Evolutionary conservation across 2,888 invertebrate genomes (phyloP), one percentile per base, ranked within the genome.

Genomic region (Atrina japonica): DNA sequence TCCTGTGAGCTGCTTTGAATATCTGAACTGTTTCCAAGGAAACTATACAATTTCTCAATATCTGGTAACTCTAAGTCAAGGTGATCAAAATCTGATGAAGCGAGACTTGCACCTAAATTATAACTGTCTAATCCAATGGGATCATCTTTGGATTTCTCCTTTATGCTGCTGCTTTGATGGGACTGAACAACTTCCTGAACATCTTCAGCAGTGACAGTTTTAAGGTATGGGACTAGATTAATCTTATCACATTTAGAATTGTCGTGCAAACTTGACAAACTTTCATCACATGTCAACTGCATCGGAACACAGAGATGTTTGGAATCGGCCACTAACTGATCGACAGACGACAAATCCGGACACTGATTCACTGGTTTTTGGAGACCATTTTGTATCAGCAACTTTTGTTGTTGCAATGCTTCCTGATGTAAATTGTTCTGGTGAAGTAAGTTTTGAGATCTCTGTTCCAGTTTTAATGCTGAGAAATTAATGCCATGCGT

Each of bases 51-150:
- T 47, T 85, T 83, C 29, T 88, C 88, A 49, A 70, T 55, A 41
- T 70, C 70, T 5, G 87, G 85, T 60, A 89, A 79, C 56, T 86
- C 87, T 14, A 79, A 49, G 60, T 80, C 80, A 43, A 87, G 79
- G 73, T 88, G 84, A 63, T 88, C 88, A 29, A 89, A 78, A 73
- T 87, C 88, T 30, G 84, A 74, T n/a, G 66, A 66, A 69, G 82
- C 80, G 3, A 67, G 50, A 27, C 67, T 67, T 2, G 58, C 58
- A 25, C 50, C 58, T n/a, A 66, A n/a, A 21, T 30, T 43, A 25
- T 58, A 56, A 0, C 29, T 47, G n/a, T 56, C 58, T 27, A 49
- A 27, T 25, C 27, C 58, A 61, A 14, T 49, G 11, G 23, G 35
- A 61, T 27, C 29, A 18, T 21, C 61, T 61, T 49, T 49, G 35